Conservation (phyloP, 2,888 invertebrate species). For the Microctonus aethiopoides region DNA sequence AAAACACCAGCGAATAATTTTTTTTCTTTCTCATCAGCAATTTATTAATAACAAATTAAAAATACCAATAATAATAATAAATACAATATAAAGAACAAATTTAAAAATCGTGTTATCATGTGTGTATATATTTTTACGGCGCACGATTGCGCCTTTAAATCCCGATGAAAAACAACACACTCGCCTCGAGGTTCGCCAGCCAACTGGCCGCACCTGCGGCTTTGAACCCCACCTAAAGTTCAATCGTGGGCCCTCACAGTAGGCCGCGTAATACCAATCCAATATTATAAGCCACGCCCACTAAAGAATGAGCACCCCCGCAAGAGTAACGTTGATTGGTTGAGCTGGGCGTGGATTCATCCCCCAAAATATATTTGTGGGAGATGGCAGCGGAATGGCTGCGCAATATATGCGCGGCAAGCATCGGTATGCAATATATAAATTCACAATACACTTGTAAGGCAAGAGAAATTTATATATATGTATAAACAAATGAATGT, state of each 20-base stretch:
- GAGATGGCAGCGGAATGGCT: conserved; percentile 62
- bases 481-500: background rate
- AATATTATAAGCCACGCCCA: conserved; percentile 36
- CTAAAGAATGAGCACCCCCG: conserved; percentile 40
- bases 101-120: background rate
- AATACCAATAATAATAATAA: too few relatives aligned
- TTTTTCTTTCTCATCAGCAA: too few relatives aligned
- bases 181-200: conserved; percentile 63
- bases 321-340: conserved; percentile 48
- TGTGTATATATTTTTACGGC: too few relatives aligned
- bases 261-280: conserved; percentile 19
- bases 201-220: conserved; percentile 63
- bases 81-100: too few relatives aligned
- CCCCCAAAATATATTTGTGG: conserved; percentile 47
- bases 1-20: too few relatives aligned
- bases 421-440: conserved; percentile 18
- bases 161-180: conserved; percentile 56
- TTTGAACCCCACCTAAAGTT: conserved; percentile 51
- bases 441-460: conserved; percentile 2
- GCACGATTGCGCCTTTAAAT: background rate
- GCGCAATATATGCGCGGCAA: conserved; percentile 45
- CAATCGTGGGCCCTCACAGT: conserved; percentile 24
- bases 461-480: background rate
- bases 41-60: too few relatives aligned
- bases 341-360: conserved; percentile 32